Evolutionary conservation across 2,797 vertebrate genomes (phyloP).

Genomic region (Erithacus rubecula): DNA sequence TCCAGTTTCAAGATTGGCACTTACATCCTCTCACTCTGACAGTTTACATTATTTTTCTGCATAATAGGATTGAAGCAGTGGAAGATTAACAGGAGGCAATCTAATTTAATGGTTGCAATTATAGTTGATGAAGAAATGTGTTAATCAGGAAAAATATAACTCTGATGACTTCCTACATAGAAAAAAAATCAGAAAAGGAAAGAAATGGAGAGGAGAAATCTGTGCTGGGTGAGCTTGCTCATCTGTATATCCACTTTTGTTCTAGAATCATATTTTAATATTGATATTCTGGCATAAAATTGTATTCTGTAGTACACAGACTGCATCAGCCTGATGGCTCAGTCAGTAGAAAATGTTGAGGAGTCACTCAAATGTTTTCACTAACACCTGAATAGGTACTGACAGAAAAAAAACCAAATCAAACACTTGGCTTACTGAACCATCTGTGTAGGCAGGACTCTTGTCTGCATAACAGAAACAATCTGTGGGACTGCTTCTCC

Average conservation of each 20-base stretch:
- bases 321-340: neutral
- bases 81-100: slow-evolving; percentile 71
- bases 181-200: neutral
- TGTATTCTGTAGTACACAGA: neutral
- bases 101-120: slow-evolving; percentile 72
- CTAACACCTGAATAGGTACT: neutral
- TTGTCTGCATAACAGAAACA: accelerated
- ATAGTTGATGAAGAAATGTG: slow-evolving; percentile 71
- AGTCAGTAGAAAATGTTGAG: neutral
- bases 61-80: slow-evolving; percentile 52
- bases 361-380: neutral
- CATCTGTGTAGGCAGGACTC: neutral
- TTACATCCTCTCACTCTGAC: slow-evolving; percentile 60
- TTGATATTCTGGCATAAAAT: neutral
- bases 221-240: neutral
- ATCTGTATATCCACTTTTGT: neutral
- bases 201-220: slow-evolving; percentile 40
- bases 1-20: slow-evolving; percentile 34
- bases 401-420: neutral
- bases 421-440: neutral
- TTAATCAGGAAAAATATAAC: slow-evolving; percentile 67
- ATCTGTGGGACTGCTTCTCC: neutral
- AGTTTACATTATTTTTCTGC: slow-evolving; percentile 58
- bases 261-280: neutral
- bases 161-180: slow-evolving; percentile 35